phyloP scores from a whole-genome alignment of 2,797 vertebrate species.

The Parotocinclus haroldoi region DNA sequence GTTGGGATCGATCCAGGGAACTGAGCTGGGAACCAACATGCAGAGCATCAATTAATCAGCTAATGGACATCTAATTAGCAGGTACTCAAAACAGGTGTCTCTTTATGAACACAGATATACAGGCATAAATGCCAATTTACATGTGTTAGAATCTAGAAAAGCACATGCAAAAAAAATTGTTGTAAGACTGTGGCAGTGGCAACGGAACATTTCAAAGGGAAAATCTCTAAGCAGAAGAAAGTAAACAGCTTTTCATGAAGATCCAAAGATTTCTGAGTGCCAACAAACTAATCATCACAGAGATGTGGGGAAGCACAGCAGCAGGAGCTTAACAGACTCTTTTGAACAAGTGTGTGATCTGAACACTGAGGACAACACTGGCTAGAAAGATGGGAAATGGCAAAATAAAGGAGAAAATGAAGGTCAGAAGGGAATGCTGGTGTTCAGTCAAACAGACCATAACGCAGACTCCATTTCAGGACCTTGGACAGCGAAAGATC shows the following conservation, averaged over 20 bases:
- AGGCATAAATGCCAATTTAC: background rate
- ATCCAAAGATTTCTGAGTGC: background rate
- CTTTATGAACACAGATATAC: too few species aligned
- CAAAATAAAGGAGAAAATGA: constrained; percentile 1
- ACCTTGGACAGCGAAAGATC: constrained; percentile 42
- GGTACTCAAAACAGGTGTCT: too few species aligned
- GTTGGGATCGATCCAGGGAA: too few species aligned
- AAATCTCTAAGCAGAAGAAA: constrained; percentile 2
- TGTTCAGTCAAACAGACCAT: constrained; percentile 2
- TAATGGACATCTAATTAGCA: too few species aligned
- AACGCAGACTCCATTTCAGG: constrained; percentile 38
- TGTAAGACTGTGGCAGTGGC: background rate
- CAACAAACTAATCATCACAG: constrained; percentile 24
- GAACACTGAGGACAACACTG: constrained; percentile 7
- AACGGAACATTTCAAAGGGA: background rate
- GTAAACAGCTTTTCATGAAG: constrained; percentile 30
- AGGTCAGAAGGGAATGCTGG: background rate
- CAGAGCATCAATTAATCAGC: too few species aligned
- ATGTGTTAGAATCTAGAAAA: background rate
- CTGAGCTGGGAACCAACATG: too few species aligned
- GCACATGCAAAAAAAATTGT: background rate
- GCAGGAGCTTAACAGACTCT: constrained; percentile 9
- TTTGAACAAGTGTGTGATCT: constrained; percentile 5
- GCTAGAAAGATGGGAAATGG: background rate
- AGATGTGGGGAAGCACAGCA: constrained; percentile 4